phyloP scores from a whole-genome alignment of 2,888 invertebrate genomes.

The Neoascia interrupta region DNA sequence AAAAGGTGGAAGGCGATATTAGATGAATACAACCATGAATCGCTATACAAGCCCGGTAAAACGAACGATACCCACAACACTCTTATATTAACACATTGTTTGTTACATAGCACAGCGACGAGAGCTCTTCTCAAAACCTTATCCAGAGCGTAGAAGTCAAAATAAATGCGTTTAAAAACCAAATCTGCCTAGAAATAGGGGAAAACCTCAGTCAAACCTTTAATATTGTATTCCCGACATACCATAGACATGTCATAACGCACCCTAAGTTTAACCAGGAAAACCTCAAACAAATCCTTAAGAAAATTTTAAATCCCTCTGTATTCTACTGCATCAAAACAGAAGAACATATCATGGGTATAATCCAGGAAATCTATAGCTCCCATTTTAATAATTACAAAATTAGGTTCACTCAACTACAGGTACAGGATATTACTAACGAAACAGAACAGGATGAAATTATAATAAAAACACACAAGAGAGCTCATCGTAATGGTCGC shows the following conservation, averaged over 20 bases:
- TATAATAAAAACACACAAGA: conserved; percentile 30
- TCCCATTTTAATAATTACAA: conserved; percentile 28
- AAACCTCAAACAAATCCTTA: conserved; percentile 27
- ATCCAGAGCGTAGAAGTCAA: conserved; percentile 29
- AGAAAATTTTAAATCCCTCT: conserved; percentile 38
- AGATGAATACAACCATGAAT: conserved; percentile 54
- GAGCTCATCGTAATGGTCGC: conserved; percentile 40
- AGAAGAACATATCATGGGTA: conserved; percentile 32
- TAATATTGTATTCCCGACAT: background rate
- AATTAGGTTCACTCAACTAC: conserved; percentile 26
- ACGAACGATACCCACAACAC: conserved; percentile 5
- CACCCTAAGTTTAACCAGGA: conserved; percentile 2
- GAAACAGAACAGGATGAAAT: conserved; percentile 18
- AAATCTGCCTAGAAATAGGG: conserved; percentile 24
- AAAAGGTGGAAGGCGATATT: conserved; percentile 56
- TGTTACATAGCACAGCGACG: conserved; percentile 20
- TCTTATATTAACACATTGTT: conserved; percentile 14
- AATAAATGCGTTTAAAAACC: conserved; percentile 34
- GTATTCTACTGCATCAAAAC: conserved; percentile 39
- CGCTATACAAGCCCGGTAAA: conserved; percentile 6
- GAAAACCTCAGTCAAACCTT: background rate
- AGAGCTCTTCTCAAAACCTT: conserved; percentile 28
- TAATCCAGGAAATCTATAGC: conserved; percentile 40
- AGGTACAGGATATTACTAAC: conserved; percentile 27
- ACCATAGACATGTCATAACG: conserved; percentile 12